Conservation (phyloP, 2,888 invertebrate genomes). For the Cosmia trapezina region DNA sequence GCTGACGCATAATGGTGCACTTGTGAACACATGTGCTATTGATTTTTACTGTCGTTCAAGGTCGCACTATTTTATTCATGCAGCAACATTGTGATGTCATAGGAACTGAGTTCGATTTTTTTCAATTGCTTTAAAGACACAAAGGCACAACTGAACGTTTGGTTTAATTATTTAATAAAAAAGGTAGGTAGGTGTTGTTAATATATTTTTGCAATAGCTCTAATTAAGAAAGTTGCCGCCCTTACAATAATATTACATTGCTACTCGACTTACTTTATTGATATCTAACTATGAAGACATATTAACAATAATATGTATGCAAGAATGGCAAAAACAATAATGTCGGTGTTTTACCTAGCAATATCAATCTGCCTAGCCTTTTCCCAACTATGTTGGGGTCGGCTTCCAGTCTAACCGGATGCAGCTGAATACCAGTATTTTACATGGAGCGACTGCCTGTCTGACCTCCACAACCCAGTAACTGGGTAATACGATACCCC, state of each 20-base stretch:
- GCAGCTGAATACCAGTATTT: no score
- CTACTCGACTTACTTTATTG: not conserved
- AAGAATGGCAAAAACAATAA: no score
- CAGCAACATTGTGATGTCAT: slow-evolving; percentile 7
- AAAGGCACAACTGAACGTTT: not conserved
- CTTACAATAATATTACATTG: not conserved
- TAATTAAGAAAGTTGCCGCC: not conserved
- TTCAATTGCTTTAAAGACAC: no score
- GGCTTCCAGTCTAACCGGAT: no score
- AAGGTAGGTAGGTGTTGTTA: not conserved
- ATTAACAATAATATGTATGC: no score
- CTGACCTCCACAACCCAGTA: no score
- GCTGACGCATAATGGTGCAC: slow-evolving; percentile 89
- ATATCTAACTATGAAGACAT: no score
- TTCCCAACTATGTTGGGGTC: no score
- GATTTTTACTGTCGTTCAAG: slow-evolving; percentile 86
- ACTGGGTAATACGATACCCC: no score
- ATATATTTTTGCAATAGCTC: not conserved
- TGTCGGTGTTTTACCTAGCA: no score
- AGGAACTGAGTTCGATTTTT: slow-evolving; percentile 9
- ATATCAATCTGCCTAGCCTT: no score
- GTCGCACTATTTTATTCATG: slow-evolving; percentile 70
- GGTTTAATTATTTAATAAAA: not conserved
- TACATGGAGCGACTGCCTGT: no score
- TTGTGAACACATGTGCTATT: slow-evolving; percentile 82